Base-by-base conservation (phyloP, 2,797 vertebrate species). In the Manis pentadactyla region DNA sequence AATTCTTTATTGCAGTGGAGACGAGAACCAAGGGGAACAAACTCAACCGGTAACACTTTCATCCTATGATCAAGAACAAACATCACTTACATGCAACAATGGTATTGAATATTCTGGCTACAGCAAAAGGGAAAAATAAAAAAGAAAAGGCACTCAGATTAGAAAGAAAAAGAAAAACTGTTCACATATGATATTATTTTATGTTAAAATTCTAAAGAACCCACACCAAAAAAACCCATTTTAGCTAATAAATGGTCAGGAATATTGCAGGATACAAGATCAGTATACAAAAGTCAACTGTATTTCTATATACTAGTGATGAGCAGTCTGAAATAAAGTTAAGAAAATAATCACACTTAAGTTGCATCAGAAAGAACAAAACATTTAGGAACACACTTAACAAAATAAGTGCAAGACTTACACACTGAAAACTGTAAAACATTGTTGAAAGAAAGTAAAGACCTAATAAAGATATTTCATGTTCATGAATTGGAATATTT, bases 201-300 rank as follows among this genome's bases (percentile, higher is more conserved):
- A 37, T 63, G 55, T n/a, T 55, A 84, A 46, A 79, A 34, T 75
- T 18, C 7, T 77, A 83, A 59, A 5, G n/a, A 93, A 66, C 66
- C 13, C n/a, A 75, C 25, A 59, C 55, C 21, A 63, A 53, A 78
- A 94, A 61, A 57, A 8, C 17, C 12, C 89, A 0, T 59, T 84
- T 71, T 66, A 96, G 91, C 12, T 82, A 79, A 86, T 66, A 93
- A 81, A 74, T 27, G 23, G 95, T 96, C 17, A 92, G n/a, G 14
- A 91, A 66, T 81, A 15, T 66, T 82, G 4, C 11, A 55, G 68
- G 11, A 92, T 71, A 59, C 19, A 93, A 81, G 29, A 79, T 59
- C 19, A 93, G 61, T 57, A 77, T 18, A 53, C 29, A 92, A 89
- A 93, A 42, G 4, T 42, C 34, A 88, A 68, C 1, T 83, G 29